phyloP scores from a whole-genome alignment of 2,797 vertebrate genomes.

The Lophotriccus pileatus region DNA sequence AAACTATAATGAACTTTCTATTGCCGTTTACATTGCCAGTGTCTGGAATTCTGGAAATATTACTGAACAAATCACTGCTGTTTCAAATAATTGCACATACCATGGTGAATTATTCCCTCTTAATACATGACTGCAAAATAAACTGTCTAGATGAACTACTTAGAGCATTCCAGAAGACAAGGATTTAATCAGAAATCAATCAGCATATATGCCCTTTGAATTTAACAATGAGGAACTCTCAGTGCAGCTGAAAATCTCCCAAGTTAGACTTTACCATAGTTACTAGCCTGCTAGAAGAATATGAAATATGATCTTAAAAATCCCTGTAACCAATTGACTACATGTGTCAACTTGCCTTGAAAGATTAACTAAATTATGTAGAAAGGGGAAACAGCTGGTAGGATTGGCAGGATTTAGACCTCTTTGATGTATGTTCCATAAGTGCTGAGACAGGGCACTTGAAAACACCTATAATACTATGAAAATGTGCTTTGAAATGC shows the following conservation, averaged over 20 bases:
- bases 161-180: not conserved
- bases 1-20: not conserved
- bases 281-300: conserved; percentile 13
- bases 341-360: conserved; percentile 44
- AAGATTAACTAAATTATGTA: conserved; percentile 58
- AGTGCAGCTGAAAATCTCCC: not conserved
- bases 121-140: conserved; percentile 5
- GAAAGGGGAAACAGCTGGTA: not conserved
- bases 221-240: conserved; percentile 31
- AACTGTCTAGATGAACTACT: conserved; percentile 18
- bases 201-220: conserved; percentile 13
- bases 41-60: not conserved
- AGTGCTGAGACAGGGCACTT: not conserved
- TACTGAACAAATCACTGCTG: not conserved
- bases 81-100: not conserved
- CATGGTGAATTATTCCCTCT: not conserved
- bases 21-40: not conserved
- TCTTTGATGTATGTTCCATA: conserved; percentile 39
- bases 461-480: not conserved
- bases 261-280: not conserved
- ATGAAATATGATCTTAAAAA: conserved; percentile 25
- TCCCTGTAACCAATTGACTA: conserved; percentile 41
- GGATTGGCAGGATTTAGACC: conserved; percentile 28
- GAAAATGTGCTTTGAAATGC: conserved; percentile 25
- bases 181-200: conserved; percentile 35